Base-by-base conservation (phyloP, 2,797 vertebrate genomes). In the Staurois parvus region DNA sequence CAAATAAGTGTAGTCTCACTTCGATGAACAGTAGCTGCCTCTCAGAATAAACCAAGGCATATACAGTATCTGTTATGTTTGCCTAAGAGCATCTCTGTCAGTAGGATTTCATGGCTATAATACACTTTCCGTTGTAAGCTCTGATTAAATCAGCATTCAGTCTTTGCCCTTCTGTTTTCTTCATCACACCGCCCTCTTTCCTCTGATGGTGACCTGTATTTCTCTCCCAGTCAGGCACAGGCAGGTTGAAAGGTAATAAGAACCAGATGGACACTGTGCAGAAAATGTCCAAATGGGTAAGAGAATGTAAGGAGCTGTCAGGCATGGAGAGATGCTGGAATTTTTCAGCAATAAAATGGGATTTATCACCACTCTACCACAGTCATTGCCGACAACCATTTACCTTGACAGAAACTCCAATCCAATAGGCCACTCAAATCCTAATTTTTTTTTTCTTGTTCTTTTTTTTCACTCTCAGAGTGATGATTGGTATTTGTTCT, bases 301-400 rank as follows among this genome's bases (percentile, higher is more conserved):
- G 95, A 96, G 96, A 97, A 96, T 95, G 95, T 95, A 94, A 96
- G 94, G 97, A 97, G 96, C 97, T 98, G 97, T 99, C 97, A 99
- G 95, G 94, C 96, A 97, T 96, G 96, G 95, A 95, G 96, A 97
- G 97, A 97, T 95, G 96, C 95, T 96, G 96, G 97, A 98, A 98
- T 99, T 98, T 97, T 97, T 96, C 94, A 94, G 96, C 96, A 97
- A 99, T 99, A 99, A 98, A 98, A 94, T 92, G 94, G 96, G 97
- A 98, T 99, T 99, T 98, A 99, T 99, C 96, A 94, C 97, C 96
- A 96, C 96, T 98, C 96, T 95, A 96, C 96, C 96, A 96, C 95
- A 96, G 96, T 95, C 95, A 94, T 94, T 94, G 96, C 93, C 91
- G 93, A 94, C 94, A 95, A 95, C 91, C 93, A 92, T 94, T 94